A percentile compares a stretch with the other conserved stretches of the same genome.
These are phyloP conservation scores for Plutomurus gul DNA, from an alignment of 1,140 invertebrate genomes.

Conservation along the genomic window DNA sequence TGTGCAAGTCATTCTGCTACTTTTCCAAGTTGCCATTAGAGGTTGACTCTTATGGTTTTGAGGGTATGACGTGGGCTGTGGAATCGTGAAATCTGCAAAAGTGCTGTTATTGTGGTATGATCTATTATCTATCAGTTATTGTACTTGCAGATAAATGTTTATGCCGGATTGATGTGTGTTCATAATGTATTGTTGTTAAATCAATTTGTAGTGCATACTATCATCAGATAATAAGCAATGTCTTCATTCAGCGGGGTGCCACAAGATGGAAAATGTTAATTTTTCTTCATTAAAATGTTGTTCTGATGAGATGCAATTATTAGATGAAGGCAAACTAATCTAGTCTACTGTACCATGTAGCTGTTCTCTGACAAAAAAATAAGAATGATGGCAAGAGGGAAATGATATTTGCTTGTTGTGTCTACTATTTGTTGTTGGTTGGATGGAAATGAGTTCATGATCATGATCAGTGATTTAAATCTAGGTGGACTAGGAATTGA, in stretches of 20 bases:
- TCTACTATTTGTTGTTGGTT: neutral
- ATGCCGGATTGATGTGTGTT: neutral
- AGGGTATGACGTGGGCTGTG: no score
- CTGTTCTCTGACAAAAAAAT: neutral
- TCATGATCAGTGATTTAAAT: neutral
- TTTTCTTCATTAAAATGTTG: neutral
- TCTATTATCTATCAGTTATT: no score
- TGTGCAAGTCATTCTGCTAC: neutral
- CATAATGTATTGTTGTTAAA: neutral
- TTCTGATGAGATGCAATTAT: neutral
- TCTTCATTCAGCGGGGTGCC: neutral
- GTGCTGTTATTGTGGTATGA: no score
- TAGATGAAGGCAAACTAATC: neutral
- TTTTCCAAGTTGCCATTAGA: no score
- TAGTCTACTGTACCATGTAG: neutral
- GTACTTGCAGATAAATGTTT: neutral
- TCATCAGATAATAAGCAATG: neutral
- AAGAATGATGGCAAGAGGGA: neutral
- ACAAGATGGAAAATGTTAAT: neutral
- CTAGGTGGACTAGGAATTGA: slow-evolving; percentile 11
- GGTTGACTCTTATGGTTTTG: no score
- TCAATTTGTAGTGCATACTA: neutral
- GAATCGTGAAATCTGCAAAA: neutral
- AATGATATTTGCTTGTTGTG: neutral
- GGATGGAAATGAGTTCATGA: neutral